Base-by-base conservation (phyloP, 1,140 invertebrate species). In the Meteorus sp. region DNA sequence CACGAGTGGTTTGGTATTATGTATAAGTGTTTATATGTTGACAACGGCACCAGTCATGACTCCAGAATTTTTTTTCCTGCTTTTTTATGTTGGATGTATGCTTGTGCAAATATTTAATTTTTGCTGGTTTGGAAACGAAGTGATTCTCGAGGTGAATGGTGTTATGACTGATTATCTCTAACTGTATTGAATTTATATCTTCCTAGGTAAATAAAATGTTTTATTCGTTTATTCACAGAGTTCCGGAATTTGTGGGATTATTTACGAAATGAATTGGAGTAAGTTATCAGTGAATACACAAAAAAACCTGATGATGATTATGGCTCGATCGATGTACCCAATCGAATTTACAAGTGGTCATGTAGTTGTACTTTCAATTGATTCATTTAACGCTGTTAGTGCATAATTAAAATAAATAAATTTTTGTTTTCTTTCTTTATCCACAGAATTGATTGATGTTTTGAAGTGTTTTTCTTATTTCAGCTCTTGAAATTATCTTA, bases 121-220 rank as follows among this genome's bases (percentile, higher is more conserved):
- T 44, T 73, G 71, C 15, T 71, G 69, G 69, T 70, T 67, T 33
- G 71, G 69, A 8, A 71, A 73, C 48, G 63, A 71, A 64, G 63
- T 71, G 0, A 64, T 67, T 45, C 35, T 71, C 15, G 48, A 71
- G 69, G 71, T 73, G 55, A 37, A 22, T 25, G 23, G n/a, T 4
- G 1, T 48, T n/a, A 27, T 47, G 11, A 20, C 8, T 29, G 6
- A 47, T 23, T 15, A n/a, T 27, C 15, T 47, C 27, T 47, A 8
- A 47, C 23, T 3, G 15, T 3, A 20, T 19, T 22, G 23, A 2
- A 56, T 20, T 31, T 43, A n/a, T 19, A 2, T 25, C 19, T 25
- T 45, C 0, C 29, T 33, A 5, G 31, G n/a, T 15, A 31, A 6
- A 29, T 19, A 19, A 35, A 52, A 22, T 20, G 5, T 13, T 11